Evolutionary conservation across 2,888 invertebrate species (phyloP), one percentile per base, ranked within the genome.

Genomic region (Megaustenia siamemsis): DNA sequence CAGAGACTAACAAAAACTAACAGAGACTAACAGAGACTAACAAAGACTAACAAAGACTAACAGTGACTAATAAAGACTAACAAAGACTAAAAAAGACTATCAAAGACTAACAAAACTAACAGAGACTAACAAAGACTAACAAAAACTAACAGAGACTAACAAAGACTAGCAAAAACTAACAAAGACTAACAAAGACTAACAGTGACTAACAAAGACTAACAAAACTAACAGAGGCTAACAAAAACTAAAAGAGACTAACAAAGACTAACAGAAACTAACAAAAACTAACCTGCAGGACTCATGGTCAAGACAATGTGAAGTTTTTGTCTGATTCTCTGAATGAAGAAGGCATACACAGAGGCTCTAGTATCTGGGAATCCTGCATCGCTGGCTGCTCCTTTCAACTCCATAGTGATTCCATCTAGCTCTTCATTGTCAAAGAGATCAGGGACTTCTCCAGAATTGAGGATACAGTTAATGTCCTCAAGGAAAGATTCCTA

Each of bases 391-490:
- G 94, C 93, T 8, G 92, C 91, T n/a, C 89, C 88, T 86, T 94
- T 93, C 28, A 94, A 88, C 10, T 94, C 93, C 92, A 94, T 93
- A 6, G 91, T 89, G 49, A 94, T 93, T 32, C 92, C 92, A 85
- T 94, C 94, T 38, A 93, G 88, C 86, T 94, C 94, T 83, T 94
- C 94, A 68, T 91, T 91, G 88, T 94, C 94, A 90, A 94, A 94
- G 66, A 94, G 89, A 86, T 94, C 94, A 1, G 94, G 93, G 6
- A 94, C 93, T 80, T 94, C 93, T 10, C 94, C 94, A 35, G 93
- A 93, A 88, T 93, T 94, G 71, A 94, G 89, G 83, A 94, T 92
- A 86, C 92, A 93, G 90, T 94, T 94, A 43, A 94, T 91, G 86
- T 94, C 94, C 84, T 94, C 94, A 6, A 94, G 88, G 86, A 94